These are phyloP conservation scores for Papilio glaucus DNA, from an alignment of 1,140 invertebrate genomes.

Conservation along the genomic window DNA sequence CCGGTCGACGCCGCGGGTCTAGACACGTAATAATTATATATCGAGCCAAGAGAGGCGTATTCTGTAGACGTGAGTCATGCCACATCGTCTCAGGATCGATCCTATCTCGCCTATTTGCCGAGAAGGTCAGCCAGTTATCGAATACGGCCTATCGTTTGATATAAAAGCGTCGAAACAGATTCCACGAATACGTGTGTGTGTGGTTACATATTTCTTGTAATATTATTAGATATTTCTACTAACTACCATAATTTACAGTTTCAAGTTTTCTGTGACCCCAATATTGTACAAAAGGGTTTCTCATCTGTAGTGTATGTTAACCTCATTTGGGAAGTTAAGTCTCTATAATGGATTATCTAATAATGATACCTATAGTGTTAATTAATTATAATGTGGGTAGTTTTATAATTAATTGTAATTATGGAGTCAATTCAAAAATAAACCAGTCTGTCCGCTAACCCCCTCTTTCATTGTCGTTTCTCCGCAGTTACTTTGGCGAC, in stretches of 20 bases:
- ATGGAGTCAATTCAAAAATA: too few species aligned
- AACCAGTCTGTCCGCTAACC: too few species aligned
- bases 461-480: too few species aligned
- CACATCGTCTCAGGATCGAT: constrained; percentile 74
- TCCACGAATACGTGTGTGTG: constrained; percentile 7
- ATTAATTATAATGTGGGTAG: too few species aligned
- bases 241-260: too few species aligned
- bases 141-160: constrained; percentile 62
- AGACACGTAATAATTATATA: constrained; percentile 80
- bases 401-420: too few species aligned
- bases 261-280: not conserved
- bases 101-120: constrained; percentile 63
- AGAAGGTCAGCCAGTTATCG: constrained; percentile 69
- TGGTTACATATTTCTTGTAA: not conserved
- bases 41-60: constrained; percentile 73
- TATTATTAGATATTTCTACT: not conserved
- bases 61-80: constrained; percentile 72
- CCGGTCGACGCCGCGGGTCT: constrained; percentile 74
- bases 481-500: too few species aligned
- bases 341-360: too few species aligned
- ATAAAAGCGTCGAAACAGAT: constrained; percentile 22
- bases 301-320: too few species aligned
- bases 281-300: too few species aligned
- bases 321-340: too few species aligned
- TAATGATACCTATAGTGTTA: too few species aligned